phyloP scores from a whole-genome alignment of 2,797 vertebrate species.

The Mormyrops attenuatus region DNA sequence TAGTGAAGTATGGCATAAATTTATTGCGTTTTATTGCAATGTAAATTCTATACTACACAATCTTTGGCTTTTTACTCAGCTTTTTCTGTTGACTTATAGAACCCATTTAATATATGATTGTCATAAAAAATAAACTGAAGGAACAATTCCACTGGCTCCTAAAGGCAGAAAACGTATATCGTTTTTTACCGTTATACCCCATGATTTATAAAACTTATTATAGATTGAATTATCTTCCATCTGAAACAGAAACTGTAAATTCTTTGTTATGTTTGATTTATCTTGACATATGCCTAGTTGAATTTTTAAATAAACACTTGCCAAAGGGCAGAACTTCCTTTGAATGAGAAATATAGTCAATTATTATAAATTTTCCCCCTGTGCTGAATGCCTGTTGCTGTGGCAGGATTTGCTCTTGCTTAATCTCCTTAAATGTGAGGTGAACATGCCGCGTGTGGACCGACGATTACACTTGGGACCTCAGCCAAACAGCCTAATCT shows the following conservation, averaged over 20 bases:
- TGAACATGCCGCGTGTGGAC: conserved; percentile 66
- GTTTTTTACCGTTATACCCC: background rate
- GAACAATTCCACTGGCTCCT: background rate
- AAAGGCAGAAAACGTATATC: background rate
- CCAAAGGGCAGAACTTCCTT: background rate
- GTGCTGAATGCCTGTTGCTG: conserved; percentile 65
- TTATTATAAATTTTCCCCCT: conserved; percentile 49
- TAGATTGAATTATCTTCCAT: background rate
- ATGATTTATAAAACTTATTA: background rate
- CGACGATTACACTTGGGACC: conserved; percentile 70
- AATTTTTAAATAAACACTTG: conserved; percentile 5
- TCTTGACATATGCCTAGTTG: background rate
- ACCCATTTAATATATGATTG: background rate
- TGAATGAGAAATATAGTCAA: conserved; percentile 49
- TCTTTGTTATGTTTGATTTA: background rate
- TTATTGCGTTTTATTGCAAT: background rate
- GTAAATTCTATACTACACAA: background rate
- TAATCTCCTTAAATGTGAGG: conserved; percentile 69
- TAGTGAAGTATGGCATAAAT: background rate
- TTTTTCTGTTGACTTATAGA: background rate
- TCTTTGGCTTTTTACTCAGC: background rate
- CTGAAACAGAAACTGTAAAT: background rate
- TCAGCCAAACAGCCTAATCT: conserved; percentile 70
- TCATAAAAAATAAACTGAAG: background rate
- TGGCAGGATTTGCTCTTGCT: conserved; percentile 67